Evolutionary conservation across 2,888 invertebrate genomes (phyloP).

Genomic region (Leucophenga maculata): DNA sequence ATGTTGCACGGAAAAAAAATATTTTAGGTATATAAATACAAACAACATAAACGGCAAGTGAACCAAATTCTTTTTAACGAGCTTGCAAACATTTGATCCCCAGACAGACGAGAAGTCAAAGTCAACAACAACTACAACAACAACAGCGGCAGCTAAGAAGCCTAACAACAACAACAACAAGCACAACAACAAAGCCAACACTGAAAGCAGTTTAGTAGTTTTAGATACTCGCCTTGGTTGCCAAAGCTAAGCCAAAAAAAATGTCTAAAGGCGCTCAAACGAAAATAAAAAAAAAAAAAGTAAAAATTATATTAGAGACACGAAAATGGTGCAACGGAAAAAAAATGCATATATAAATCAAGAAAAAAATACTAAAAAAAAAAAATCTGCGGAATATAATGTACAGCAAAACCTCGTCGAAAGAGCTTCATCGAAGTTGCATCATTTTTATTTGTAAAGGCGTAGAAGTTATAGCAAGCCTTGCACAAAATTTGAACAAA

Average conservation of each 20-base stretch:
- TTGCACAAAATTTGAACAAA: no score
- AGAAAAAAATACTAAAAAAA: background rate
- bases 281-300: conserved; percentile 31
- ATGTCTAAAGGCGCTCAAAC: background rate
- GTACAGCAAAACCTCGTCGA: no score
- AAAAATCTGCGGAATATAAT: background rate
- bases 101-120: conserved; percentile 25
- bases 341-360: no score
- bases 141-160: background rate
- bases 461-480: no score
- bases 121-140: background rate
- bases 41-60: conserved; percentile 52
- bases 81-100: conserved; percentile 63
- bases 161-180: conserved; percentile 26
- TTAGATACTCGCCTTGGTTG: conserved; percentile 26
- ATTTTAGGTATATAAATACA: no score
- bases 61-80: conserved; percentile 66
- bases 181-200: background rate
- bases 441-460: no score
- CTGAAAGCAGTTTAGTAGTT: conserved; percentile 7
- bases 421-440: no score
- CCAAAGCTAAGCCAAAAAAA: conserved; percentile 34
- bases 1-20: no score
- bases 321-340: conserved; percentile 11
- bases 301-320: conserved; percentile 18